Base-by-base conservation (phyloP, 2,797 vertebrate species). In the Alectoris magna region DNA sequence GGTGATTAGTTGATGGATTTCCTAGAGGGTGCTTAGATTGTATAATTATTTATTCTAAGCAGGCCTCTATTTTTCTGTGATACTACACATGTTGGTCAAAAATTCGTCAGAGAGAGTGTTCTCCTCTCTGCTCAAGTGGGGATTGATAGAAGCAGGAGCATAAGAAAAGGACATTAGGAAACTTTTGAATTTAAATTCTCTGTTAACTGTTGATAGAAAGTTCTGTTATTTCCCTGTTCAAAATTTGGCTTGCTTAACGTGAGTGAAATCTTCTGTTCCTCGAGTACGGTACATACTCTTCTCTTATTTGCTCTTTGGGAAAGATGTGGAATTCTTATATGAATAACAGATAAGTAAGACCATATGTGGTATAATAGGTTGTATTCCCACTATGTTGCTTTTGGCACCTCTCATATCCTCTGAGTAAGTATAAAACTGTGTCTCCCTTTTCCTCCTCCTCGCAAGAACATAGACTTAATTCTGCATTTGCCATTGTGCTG, bases 361-460 rank as follows among this genome's bases (percentile, higher is more conserved):
- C 93, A 90, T 92, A 96, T 95, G 93, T 93, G 68, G 66, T 90
- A 63, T 91, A 92, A 94, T 84, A 91, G 80, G 87, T 93, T 95
- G 60, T 93, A 82, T 88, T 93, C 83, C 74, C 95, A 41, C 92
- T 84, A 81, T 92, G 80, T 97, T 95, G 81, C 73, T 95, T 68
- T 97, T 97, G 95, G 94, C 90, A 96, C 48, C 41, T 84, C 83
- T 84, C 55, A n/a, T 92, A 88, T 95, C 91, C 92, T 94, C 87
- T 95, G 84, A 81, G 70, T 94, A 88, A 93, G 71, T 87, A 79
- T 66, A 92, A 90, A 91, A 86, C 70, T 48, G 60, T 60, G 53
- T 78, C 66, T 87, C 62, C 59, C 39, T 89, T 69, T 92, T 86
- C 43, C 48, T 27, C 10, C 43, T 81, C 67, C 68, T 84, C 64